Percentiles rank a stretch among this genome's conserved stretches.
phyloP scores from a whole-genome alignment of 2,888 invertebrate species.

The Eupithecia abbreviata region DNA sequence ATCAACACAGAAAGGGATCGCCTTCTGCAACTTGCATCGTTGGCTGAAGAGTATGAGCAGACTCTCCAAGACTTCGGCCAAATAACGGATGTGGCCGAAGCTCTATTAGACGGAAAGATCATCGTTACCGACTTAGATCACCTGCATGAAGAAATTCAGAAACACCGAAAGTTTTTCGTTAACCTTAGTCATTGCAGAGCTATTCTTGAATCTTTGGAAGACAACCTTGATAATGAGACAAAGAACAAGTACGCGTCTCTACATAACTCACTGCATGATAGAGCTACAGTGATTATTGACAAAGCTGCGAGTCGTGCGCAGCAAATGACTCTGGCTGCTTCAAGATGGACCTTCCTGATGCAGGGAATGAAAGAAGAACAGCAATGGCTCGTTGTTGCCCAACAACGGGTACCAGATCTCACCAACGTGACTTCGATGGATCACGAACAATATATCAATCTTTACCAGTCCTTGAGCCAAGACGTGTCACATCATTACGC shows the following conservation, averaged over 20 bases:
- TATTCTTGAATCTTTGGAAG: slow-evolving; percentile 93
- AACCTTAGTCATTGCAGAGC: slow-evolving; percentile 94
- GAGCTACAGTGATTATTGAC: slow-evolving; percentile 90
- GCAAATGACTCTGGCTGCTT: slow-evolving; percentile 92
- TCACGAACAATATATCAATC: slow-evolving; percentile 92
- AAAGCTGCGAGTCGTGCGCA: slow-evolving; percentile 92
- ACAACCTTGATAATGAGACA: slow-evolving; percentile 92
- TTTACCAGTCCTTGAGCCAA: slow-evolving; percentile 90
- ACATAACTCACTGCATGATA: slow-evolving; percentile 90
- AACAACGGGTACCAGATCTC: slow-evolving; percentile 92
- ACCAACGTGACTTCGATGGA: slow-evolving; percentile 92
- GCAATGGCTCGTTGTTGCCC: slow-evolving; percentile 92
- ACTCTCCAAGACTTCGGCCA: slow-evolving; percentile 93
- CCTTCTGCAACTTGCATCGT: slow-evolving; percentile 88
- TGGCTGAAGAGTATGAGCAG: slow-evolving; percentile 94
- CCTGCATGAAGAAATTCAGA: slow-evolving; percentile 94
- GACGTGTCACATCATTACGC: slow-evolving; percentile 92
- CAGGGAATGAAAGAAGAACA: slow-evolving; percentile 92
- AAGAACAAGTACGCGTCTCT: slow-evolving; percentile 88
- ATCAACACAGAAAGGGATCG: slow-evolving; percentile 90
- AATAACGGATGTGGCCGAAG: slow-evolving; percentile 93
- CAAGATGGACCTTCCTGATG: slow-evolving; percentile 91
- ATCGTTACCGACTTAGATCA: slow-evolving; percentile 90
- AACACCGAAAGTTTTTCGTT: slow-evolving; percentile 94
- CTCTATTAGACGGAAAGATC: slow-evolving; percentile 90